Conservation (phyloP, 2,797 vertebrate genomes). For the Chaetodon trifasciatus region DNA sequence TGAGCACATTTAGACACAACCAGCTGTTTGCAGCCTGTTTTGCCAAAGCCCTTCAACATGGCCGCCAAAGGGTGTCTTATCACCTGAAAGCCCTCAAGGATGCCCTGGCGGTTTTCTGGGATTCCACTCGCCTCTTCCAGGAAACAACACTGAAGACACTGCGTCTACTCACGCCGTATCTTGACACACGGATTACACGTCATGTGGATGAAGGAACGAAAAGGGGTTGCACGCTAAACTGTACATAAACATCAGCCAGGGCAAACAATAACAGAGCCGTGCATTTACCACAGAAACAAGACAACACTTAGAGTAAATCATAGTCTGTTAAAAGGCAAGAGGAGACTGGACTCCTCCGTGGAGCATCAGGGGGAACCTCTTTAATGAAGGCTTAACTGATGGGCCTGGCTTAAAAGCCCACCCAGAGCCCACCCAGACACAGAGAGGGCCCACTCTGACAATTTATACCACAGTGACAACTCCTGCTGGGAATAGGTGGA, state of each 20-base stretch:
- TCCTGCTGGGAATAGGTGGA: slow-evolving; percentile 38
- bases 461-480: slow-evolving; percentile 79
- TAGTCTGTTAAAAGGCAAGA: slow-evolving; percentile 71
- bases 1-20: neutral
- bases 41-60: neutral
- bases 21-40: slow-evolving; percentile 5
- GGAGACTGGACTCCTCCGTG: slow-evolving; percentile 66
- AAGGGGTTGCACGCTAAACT: slow-evolving; percentile 39
- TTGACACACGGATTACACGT: slow-evolving; percentile 76
- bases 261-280: slow-evolving; percentile 76
- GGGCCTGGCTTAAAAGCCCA: slow-evolving; percentile 83
- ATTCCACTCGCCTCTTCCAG: slow-evolving; percentile 41
- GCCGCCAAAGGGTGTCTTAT: slow-evolving; percentile 2
- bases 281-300: slow-evolving; percentile 76
- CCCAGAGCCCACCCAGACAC: slow-evolving; percentile 83
- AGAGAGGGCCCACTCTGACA: slow-evolving; percentile 75
- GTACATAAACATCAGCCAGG: slow-evolving; percentile 73
- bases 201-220: slow-evolving; percentile 46
- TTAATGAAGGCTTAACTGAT: slow-evolving; percentile 89
- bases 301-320: slow-evolving; percentile 76
- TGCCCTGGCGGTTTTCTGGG: slow-evolving; percentile 24
- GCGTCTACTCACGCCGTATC: slow-evolving; percentile 72
- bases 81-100: slow-evolving; percentile 20
- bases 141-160: slow-evolving; percentile 56
- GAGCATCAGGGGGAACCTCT: slow-evolving; percentile 74